A percentile compares a stretch with the other conserved stretches of the same genome.
Evolutionary conservation across 2,113 vertebrate genomes (phyloP).

Genomic region (Pimephales promelas): DNA sequence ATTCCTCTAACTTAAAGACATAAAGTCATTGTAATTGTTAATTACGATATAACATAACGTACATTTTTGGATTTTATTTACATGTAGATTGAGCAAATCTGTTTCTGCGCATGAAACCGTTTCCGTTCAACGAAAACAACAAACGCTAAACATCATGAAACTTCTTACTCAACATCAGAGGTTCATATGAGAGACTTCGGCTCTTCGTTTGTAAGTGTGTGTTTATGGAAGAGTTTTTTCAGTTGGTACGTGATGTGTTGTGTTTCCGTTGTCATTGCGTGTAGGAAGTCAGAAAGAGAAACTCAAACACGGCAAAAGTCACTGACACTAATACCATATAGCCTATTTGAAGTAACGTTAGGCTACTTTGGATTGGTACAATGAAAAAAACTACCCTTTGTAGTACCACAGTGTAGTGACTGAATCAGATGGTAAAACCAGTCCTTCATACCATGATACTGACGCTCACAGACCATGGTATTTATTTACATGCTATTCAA

Average conservation of each 20-base stretch:
- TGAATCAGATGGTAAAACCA: neutral
- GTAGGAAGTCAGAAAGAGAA: slow-evolving; percentile 19
- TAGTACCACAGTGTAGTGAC: neutral
- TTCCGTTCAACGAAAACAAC: slow-evolving; percentile 18
- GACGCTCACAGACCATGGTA: neutral
- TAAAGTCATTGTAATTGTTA: neutral
- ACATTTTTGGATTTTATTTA: neutral
- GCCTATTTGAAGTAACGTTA: neutral
- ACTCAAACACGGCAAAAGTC: neutral
- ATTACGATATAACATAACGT: no score
- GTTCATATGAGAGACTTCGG: neutral
- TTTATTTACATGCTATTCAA: slow-evolving; percentile 12
- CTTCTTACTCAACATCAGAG: neutral
- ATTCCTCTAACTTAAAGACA: slow-evolving; percentile 9
- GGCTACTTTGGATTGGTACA: neutral
- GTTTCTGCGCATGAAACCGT: neutral
- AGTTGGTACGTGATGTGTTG: neutral
- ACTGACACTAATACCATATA: neutral
- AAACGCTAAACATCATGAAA: neutral
- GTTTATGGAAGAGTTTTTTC: neutral
- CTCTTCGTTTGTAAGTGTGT: neutral
- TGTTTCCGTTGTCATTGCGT: neutral
- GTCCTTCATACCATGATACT: neutral
- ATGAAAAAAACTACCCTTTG: neutral
- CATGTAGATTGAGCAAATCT: neutral